These are phyloP conservation scores for Hycleus phaleratus DNA, from an alignment of 1,140 invertebrate genomes.

Conservation along the genomic window DNA sequence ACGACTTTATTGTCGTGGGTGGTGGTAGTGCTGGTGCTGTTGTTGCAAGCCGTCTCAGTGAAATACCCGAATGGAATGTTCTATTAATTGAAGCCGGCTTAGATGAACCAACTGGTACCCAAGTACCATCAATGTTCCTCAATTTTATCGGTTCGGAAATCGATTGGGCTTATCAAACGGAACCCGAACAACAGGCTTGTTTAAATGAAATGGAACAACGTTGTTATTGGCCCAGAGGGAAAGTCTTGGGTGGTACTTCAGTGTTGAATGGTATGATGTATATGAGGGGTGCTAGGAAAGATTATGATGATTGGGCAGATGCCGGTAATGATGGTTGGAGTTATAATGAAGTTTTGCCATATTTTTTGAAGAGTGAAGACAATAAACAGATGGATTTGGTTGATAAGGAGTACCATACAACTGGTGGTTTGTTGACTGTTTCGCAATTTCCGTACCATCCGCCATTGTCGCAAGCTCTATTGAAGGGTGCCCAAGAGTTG, in stretches of 20 bases:
- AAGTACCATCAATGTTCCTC: slow-evolving; percentile 78
- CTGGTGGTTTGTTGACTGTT: slow-evolving; percentile 70
- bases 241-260: slow-evolving; percentile 85
- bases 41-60: slow-evolving; percentile 70
- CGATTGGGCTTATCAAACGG: slow-evolving; percentile 83
- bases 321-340: slow-evolving; percentile 84
- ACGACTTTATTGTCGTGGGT: slow-evolving; percentile 82
- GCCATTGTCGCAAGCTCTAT: slow-evolving; percentile 71
- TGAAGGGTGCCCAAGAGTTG: slow-evolving; percentile 77
- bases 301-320: slow-evolving; percentile 85
- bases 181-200: slow-evolving; percentile 77
- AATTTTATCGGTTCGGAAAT: slow-evolving; percentile 74
- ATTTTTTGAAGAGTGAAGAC: slow-evolving; percentile 81
- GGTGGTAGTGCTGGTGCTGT: slow-evolving; percentile 80
- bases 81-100: slow-evolving; percentile 76
- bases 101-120: slow-evolving; percentile 74
- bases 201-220: slow-evolving; percentile 62
- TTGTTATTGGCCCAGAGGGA: slow-evolving; percentile 79
- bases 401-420: slow-evolving; percentile 67
- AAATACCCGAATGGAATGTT: slow-evolving; percentile 70
- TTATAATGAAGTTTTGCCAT: slow-evolving; percentile 81
- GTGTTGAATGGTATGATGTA: slow-evolving; percentile 97
- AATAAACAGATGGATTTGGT: slow-evolving; percentile 67
- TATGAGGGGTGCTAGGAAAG: slow-evolving; percentile 80
- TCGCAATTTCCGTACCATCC: slow-evolving; percentile 81